phyloP scores from a whole-genome alignment of 2,888 invertebrate genomes.

The Hedychridium roseum region DNA sequence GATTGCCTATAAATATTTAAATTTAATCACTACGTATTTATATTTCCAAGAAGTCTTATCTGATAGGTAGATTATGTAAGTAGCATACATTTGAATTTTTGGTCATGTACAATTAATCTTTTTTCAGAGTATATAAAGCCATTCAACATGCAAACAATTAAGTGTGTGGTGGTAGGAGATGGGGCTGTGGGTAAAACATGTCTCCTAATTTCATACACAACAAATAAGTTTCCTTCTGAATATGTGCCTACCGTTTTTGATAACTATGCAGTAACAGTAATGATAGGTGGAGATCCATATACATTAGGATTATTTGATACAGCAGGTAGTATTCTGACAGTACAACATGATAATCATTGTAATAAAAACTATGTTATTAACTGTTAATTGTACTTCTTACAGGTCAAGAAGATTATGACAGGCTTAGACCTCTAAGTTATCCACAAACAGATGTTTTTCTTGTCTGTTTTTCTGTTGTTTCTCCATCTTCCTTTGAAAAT shows the following conservation, averaged over 20 bases:
- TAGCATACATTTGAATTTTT: no score
- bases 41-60: no score
- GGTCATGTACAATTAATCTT: neutral
- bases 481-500: slow-evolving; percentile 99
- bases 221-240: slow-evolving; percentile 93
- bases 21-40: no score
- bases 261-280: slow-evolving; percentile 97
- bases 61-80: no score
- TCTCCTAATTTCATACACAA: slow-evolving; percentile 89
- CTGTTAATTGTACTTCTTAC: slow-evolving; percentile 38
- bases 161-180: slow-evolving; percentile 97
- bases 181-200: slow-evolving; percentile 97
- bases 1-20: no score
- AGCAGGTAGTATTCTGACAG: slow-evolving; percentile 71
- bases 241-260: slow-evolving; percentile 97
- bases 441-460: slow-evolving; percentile 99
- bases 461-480: slow-evolving; percentile 98
- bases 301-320: slow-evolving; percentile 99
- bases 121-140: slow-evolving; percentile 17
- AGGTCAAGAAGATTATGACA: slow-evolving; percentile 98
- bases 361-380: neutral
- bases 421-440: slow-evolving; percentile 94
- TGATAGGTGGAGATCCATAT: slow-evolving; percentile 99
- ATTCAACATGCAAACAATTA: slow-evolving; percentile 87
- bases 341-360: neutral